These are phyloP conservation scores for Dicyrtoma fusca DNA, from an alignment of 2,888 invertebrate species.

Conservation along the genomic window DNA sequence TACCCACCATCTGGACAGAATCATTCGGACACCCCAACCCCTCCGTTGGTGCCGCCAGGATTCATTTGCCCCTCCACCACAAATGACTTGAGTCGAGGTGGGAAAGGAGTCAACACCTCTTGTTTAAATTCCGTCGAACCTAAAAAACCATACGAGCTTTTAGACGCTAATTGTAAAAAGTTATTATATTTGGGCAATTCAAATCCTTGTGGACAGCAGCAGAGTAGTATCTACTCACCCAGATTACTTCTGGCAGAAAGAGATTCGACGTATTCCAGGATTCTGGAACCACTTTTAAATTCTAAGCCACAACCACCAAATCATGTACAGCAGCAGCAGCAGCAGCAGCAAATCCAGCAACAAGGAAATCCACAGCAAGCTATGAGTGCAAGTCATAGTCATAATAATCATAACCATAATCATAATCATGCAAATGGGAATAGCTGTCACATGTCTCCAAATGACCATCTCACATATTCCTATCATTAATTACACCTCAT, in stretches of 20 bases:
- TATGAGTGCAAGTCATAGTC: neutral
- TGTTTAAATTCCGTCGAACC: constrained; percentile 33
- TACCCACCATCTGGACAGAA: constrained; percentile 49
- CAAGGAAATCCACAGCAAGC: neutral
- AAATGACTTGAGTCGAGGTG: constrained; percentile 29
- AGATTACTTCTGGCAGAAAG: constrained; percentile 52
- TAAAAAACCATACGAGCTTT: constrained; percentile 53
- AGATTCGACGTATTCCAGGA: constrained; percentile 54
- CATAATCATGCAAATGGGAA: constrained; percentile 41
- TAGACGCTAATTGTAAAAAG: constrained; percentile 45
- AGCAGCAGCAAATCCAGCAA: constrained; percentile 21
- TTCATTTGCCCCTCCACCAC: constrained; percentile 14
- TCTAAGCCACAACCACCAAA: constrained; percentile 34
- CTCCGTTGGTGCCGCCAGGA: constrained; percentile 19
- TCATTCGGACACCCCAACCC: constrained; percentile 8
- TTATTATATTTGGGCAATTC: constrained; percentile 50
- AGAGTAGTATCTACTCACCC: constrained; percentile 45
- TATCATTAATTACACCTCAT: constrained; percentile 46
- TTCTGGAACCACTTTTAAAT: constrained; percentile 53
- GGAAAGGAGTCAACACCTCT: neutral
- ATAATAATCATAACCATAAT: neutral
- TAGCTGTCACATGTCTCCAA: constrained; percentile 47
- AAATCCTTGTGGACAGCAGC: constrained; percentile 23
- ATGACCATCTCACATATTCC: constrained; percentile 53
- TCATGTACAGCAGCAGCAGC: constrained; percentile 16